Base-by-base conservation (phyloP, 2,797 vertebrate species). In the Neomorphus geoffroyi region DNA sequence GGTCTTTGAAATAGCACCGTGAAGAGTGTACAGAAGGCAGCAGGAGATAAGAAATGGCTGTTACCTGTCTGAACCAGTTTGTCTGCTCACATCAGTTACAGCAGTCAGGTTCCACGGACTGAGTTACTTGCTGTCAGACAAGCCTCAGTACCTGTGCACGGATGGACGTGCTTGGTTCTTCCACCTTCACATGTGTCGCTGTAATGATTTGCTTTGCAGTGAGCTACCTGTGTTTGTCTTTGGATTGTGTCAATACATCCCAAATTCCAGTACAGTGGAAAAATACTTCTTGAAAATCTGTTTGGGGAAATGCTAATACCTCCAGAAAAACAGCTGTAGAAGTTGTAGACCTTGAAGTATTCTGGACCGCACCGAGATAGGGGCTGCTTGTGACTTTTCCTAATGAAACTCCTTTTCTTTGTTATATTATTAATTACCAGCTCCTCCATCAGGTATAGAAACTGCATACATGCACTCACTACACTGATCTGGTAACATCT, bases 401-500 rank as follows among this genome's bases (percentile, higher is more conserved):
- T 12, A 27, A 19, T 35, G 10, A 26, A 5, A 14, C 3, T 3
- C 1, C 7, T 62, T 79, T 77, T 41, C 21, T 1, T 32, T 71
- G 10, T 16, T 60, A 32, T 17, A 11, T 27, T 67, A 24, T 53
- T 48, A 37, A 62, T 39, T 72, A 30, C 14, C 19, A 24, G 3
- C 27, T 30, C 50, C 9, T 56, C 37, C 48, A 28, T 54, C n/a
- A 79, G 19, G 9, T 46, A 14, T 12, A 74, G 70, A 45, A 67
- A 18, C 2, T 6, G 9, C 12, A 4, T 9, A 3, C 4, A 5
- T 43, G 32, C 37, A 5, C 41, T 45, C 0, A 4, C 8, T 39
- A 1, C 65, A 33, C 17, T 39, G 46, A 15, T 51, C 27, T 73
- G 54, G 1, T 22, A 64, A 43, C 17, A 18, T 9, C 58, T 70